Base-by-base conservation (phyloP, 2,888 invertebrate genomes). In the Tetheella fluctuosa region DNA sequence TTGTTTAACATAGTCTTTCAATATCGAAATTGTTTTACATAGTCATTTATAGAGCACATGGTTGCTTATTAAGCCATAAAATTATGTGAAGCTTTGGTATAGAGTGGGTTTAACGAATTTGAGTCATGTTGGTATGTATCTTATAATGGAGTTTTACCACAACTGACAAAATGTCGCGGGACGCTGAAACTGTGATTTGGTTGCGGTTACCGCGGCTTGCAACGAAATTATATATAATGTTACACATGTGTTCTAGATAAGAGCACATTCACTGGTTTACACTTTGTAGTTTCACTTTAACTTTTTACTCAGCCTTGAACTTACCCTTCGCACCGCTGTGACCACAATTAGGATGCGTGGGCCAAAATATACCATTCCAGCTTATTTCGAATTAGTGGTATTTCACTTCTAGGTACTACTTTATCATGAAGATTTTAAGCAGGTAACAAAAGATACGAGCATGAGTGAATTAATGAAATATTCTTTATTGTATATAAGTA, bases 91-190 rank as follows among this genome's bases (percentile, higher is more conserved):
- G 2, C 10, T 34, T 30, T 66, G 52, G 20, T 64, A 52, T 48
- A 58, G n/a, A n/a, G 20, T 57, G 52, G 52, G 64, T 63, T 68
- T 63, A 69, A 68, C 69, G 60, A 67, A 64, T 60, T 64, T 62
- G 70, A 73, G 65, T 64, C 71, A 65, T 71, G 64, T 63, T 62
- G 66, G 72, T 64, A 69, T 57, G 65, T 42, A 69, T 73, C 63
- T 69, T 67, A 64, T 79, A 84, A 85, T 84, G 84, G 82, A 77
- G 65, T 70, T 72, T 73, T 30, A 61, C 83, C 81, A 68, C 83
- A 80, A 63, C 61, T 61, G 64, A 58, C 59, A 61, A 53, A 64
- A 60, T 66, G 73, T 69, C 62, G 64, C 13, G 52, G 34, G 30
- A 23, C 23, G 20, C 34, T 34, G 34, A 55, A 55, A 60, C 60